phyloP scores from a whole-genome alignment of 2,797 vertebrate genomes.

The Acanthis flammea region DNA sequence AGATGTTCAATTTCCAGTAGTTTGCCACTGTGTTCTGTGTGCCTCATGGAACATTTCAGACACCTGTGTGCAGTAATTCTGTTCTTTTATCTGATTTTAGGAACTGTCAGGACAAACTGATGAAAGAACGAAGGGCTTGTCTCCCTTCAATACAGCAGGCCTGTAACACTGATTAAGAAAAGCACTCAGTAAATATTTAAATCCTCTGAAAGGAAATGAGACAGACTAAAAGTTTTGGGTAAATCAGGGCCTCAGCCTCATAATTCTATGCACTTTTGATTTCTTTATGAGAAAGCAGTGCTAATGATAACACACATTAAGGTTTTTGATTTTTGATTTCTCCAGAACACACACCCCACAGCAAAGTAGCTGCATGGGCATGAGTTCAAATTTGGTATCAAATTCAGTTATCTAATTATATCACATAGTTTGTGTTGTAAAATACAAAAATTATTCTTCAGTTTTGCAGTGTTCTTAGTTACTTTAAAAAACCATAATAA shows the following conservation, averaged over 20 bases:
- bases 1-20: neutral
- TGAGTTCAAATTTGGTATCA: neutral
- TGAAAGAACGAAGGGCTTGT: neutral
- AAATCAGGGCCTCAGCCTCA: neutral
- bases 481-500: neutral
- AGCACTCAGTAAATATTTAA: neutral
- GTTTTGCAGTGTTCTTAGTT: neutral
- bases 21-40: neutral
- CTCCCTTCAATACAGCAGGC: neutral
- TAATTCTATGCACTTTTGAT: neutral
- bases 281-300: neutral
- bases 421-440: neutral
- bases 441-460: neutral
- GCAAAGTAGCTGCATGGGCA: neutral
- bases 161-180: neutral
- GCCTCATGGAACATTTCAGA: neutral
- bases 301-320: neutral
- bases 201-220: neutral
- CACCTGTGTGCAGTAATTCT: neutral
- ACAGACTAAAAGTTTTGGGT: neutral
- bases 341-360: neutral
- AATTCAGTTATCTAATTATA: neutral
- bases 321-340: neutral
- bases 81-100: neutral
- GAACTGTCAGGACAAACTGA: neutral